phyloP scores from a whole-genome alignment of 1,140 invertebrate genomes.

The Odontomachus brunneus region DNA sequence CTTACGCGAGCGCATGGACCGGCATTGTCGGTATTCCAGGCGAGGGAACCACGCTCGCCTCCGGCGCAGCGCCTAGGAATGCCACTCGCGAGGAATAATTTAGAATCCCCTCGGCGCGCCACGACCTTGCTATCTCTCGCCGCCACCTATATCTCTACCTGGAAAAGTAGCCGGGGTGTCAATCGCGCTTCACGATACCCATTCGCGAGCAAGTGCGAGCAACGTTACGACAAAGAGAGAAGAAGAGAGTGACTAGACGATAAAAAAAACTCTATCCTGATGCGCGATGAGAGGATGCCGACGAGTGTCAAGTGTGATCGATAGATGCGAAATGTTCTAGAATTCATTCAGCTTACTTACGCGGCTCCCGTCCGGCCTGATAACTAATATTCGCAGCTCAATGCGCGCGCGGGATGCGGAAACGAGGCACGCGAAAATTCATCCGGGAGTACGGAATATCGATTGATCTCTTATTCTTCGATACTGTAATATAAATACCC shows the following conservation, averaged over 20 bases:
- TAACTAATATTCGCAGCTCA: conserved; percentile 7
- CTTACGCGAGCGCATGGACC: conserved; percentile 10
- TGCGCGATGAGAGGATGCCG: not conserved
- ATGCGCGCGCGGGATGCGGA: not conserved
- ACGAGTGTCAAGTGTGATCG: too few species aligned
- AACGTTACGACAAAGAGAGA: not conserved
- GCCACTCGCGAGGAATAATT: conserved; percentile 44
- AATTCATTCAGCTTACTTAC: too few species aligned
- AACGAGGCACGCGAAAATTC: not conserved
- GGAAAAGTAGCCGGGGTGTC: conserved; percentile 5
- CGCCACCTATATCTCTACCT: not conserved
- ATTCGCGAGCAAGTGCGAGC: not conserved
- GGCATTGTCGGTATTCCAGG: conserved; percentile 63
- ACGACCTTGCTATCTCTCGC: conserved; percentile 60
- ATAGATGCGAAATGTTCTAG: too few species aligned
- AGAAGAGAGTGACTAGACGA: not conserved
- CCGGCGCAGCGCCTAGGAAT: conserved; percentile 48
- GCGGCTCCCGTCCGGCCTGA: too few species aligned
- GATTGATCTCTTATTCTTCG: too few species aligned
- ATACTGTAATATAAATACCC: too few species aligned
- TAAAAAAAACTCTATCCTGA: not conserved
- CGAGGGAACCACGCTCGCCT: conserved; percentile 11
- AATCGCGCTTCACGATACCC: not conserved
- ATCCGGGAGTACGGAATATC: too few species aligned
- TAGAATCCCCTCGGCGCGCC: conserved; percentile 5